phyloP scores from a whole-genome alignment of 1,140 invertebrate species.

The Rhynchophorus ferrugineus region DNA sequence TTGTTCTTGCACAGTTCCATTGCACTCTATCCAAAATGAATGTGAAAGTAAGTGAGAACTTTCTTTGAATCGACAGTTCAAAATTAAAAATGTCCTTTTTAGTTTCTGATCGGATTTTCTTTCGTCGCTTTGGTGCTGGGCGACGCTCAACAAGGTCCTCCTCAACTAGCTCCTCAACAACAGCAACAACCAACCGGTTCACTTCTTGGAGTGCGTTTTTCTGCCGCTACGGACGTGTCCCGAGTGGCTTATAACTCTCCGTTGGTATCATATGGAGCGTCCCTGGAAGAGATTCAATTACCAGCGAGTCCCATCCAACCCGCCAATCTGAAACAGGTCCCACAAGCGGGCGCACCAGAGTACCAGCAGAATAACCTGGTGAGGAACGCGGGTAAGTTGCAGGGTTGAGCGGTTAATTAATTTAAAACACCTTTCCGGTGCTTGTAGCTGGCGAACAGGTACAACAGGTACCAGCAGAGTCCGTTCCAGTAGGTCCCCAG shows the following conservation, averaged over 20 bases:
- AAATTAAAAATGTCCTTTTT: neutral
- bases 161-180: neutral
- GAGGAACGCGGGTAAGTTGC: slow-evolving; percentile 3
- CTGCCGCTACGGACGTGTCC: slow-evolving; percentile 14
- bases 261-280: slow-evolving; percentile 13
- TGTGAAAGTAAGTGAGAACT: neutral
- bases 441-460: too few species aligned
- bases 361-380: neutral
- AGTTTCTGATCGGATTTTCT: neutral
- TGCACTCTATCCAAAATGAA: neutral
- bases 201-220: slow-evolving; percentile 9
- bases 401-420: too few species aligned
- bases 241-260: slow-evolving; percentile 16
- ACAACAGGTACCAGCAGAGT: too few species aligned
- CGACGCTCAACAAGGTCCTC: neutral
- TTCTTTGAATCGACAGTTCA: neutral
- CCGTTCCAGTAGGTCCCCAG: too few species aligned
- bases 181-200: neutral
- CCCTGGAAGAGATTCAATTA: slow-evolving; percentile 13
- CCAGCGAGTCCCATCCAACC: slow-evolving; percentile 13
- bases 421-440: too few species aligned
- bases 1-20: neutral
- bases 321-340: slow-evolving; percentile 7
- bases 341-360: neutral
- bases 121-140: neutral